Base-by-base conservation (phyloP, 1,140 invertebrate species). In the Procambarus clarkii region DNA sequence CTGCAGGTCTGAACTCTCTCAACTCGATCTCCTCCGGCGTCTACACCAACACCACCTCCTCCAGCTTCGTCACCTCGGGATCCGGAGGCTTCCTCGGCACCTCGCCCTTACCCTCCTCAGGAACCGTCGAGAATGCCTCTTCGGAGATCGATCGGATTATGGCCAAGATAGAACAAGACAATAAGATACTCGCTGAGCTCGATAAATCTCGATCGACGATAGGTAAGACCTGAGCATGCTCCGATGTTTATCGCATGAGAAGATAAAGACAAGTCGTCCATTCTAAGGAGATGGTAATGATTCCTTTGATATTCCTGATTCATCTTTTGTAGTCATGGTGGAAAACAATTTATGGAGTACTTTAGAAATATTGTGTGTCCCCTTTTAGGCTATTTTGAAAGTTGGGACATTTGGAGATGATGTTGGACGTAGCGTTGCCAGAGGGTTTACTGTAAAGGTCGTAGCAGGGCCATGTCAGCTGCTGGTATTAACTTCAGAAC, bases 81-180 rank as follows among this genome's bases (percentile, higher is more conserved):
- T 64, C 89, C 21, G 54, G 76, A 4, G 92, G 92, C n/a, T 87
- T 79, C 54, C 60, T 74, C 15, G 81, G 74, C 80, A 50, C 92
- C 44, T 76, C 86, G 87, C 89, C 93, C 82, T 88, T 92, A 88
- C 88, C 93, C 90, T 82, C 91, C 91, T 88, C 88, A 91, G 87
- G 93, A 24, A 76, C 18, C 21, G 44, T 69, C n/a, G 92, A 91
- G 93, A 93, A 93, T 91, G 92, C 94, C 93, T 81, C 93, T 87
- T 92, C 94, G 85, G 97, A 98, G 95, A 98, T 98, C 93, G 98
- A 98, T 94, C 96, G 97, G 94, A 97, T 98, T 94, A 98, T 98
- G 97, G 97, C 97, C 91, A 98, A 98, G 95, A 97, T 98, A 93
- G 98, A 98, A 94, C 98, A 98, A 95, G 97, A 97, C 93, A 96